Evolutionary conservation across 2,888 invertebrate genomes (phyloP), one percentile per base, ranked within the genome.

Genomic region (Rhopalosiphum nymphaeae): DNA sequence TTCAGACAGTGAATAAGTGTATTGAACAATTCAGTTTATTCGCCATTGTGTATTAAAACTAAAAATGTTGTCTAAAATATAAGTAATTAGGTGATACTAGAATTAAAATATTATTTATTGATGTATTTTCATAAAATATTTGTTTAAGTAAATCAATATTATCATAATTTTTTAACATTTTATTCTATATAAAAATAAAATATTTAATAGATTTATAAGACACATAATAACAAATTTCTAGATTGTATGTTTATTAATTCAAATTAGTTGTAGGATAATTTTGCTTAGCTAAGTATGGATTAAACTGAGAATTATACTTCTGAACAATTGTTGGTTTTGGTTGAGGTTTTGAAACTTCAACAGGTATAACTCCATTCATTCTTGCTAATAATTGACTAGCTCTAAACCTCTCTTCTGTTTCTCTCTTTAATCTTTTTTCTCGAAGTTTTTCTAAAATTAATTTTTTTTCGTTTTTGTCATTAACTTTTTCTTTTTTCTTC

Each of bases 291-390:
- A 98, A 96, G 96, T 98, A 97, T 42, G 99, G 99, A 96, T 99
- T 99, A 96, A 99, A 99, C 96, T 99, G 99, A 5, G 99, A 99
- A 96, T 99, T 99, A 96, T 99, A 99, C 96, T 98, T 98, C 95
- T 98, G 98, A 95, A 97, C 97, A 53, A 97, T 91, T 91, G 94
- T 94, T 94, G 95, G 95, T 87, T 96, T 95, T 91, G 95, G 91
- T 95, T 95, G 95, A 94, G 95, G 96, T 95, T 95, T 95, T 93
- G 95, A 94, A n/a, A 95, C 95, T 89, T 95, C 94, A 11, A 96
- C 95, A 29, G 91, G 44, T 56, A 46, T 44, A 91, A 96, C 96
- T n/a, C 97, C 97, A 95, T 97, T 96, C 4, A 98, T 95, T 95
- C 97, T 97, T n/a, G 97, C 97, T 94, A 99, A 96, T 93, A 99